phyloP scores from a whole-genome alignment of 1,140 invertebrate genomes.

The Drosophila parabipectinata region DNA sequence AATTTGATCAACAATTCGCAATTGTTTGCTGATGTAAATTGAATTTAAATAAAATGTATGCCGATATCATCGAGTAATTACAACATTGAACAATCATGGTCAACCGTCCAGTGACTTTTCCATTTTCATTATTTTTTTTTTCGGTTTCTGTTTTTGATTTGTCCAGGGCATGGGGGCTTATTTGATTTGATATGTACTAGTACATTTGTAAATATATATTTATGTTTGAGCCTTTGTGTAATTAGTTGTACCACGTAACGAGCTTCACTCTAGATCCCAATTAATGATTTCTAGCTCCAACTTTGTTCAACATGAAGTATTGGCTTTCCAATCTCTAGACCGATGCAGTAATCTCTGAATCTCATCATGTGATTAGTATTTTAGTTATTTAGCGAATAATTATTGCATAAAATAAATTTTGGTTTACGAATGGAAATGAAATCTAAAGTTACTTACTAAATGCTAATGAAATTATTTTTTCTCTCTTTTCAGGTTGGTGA shows the following conservation, averaged over 20 bases:
- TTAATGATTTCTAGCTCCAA: conserved; percentile 33
- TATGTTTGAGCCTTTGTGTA: conserved; percentile 8
- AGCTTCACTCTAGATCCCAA: conserved; percentile 56
- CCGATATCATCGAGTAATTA: conserved; percentile 77
- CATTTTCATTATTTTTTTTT: background rate
- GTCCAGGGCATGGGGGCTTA: background rate
- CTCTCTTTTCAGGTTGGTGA: conserved; percentile 4
- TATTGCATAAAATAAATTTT: background rate
- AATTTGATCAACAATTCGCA: conserved; percentile 79
- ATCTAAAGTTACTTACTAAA: conserved; percentile 14
- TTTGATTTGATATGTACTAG: conserved; percentile 3
- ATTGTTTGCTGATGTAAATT: conserved; percentile 76
- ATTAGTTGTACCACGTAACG: conserved; percentile 47
- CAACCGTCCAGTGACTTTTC: background rate
- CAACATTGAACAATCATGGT: conserved; percentile 11
- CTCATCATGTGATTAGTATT: conserved; percentile 45
- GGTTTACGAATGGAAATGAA: conserved; percentile 1
- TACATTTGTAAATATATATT: background rate
- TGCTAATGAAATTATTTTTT: background rate
- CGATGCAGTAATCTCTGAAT: conserved; percentile 29
- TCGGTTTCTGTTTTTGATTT: too few relatives aligned
- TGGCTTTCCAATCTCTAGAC: background rate
- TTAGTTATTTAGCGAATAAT: conserved; percentile 27
- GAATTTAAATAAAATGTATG: conserved; percentile 78
- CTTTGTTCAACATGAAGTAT: conserved; percentile 38